Conservation (phyloP, 2,113 vertebrate genomes). For the Pantherophis guttatus region DNA sequence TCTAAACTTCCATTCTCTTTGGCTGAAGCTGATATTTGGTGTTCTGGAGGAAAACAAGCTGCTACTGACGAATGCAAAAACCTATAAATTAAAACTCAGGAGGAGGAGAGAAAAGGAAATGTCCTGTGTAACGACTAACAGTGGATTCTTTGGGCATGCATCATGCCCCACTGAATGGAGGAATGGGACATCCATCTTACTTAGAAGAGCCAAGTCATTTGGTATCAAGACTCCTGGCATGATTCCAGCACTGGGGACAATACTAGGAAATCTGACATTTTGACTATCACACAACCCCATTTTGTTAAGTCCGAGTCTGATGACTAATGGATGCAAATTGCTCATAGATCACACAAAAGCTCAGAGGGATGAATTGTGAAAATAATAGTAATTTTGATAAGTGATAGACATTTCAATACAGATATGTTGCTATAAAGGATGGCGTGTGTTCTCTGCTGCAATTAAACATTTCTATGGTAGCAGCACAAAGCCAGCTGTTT, state of each 20-base stretch:
- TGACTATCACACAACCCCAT: conserved; percentile 33
- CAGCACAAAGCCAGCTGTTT: conserved; percentile 62
- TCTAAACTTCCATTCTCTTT: background rate
- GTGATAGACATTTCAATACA: conserved; percentile 60
- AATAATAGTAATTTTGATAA: conserved; percentile 67
- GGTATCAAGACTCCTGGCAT: conserved; percentile 43
- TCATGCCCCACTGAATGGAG: conserved; percentile 40
- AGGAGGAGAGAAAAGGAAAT: conserved; percentile 17
- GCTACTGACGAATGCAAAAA: conserved; percentile 16
- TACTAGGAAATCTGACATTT: conserved; percentile 44
- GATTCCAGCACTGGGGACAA: conserved; percentile 37
- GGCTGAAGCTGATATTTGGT: conserved; percentile 1
- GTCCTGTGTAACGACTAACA: conserved; percentile 15
- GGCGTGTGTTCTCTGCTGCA: conserved; percentile 46
- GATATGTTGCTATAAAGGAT: conserved; percentile 55
- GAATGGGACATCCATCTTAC: conserved; percentile 44
- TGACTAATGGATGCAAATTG: conserved; percentile 60
- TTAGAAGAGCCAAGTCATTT: background rate
- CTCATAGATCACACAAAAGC: conserved; percentile 59
- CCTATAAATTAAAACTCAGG: conserved; percentile 35
- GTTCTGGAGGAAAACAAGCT: conserved; percentile 9
- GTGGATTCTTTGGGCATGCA: conserved; percentile 15
- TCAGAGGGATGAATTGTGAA: conserved; percentile 52
- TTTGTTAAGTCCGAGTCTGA: conserved; percentile 46
- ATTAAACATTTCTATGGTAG: conserved; percentile 57